These are phyloP conservation scores for Lanius collurio DNA, from an alignment of 2,113 vertebrate species.

Conservation along the genomic window DNA sequence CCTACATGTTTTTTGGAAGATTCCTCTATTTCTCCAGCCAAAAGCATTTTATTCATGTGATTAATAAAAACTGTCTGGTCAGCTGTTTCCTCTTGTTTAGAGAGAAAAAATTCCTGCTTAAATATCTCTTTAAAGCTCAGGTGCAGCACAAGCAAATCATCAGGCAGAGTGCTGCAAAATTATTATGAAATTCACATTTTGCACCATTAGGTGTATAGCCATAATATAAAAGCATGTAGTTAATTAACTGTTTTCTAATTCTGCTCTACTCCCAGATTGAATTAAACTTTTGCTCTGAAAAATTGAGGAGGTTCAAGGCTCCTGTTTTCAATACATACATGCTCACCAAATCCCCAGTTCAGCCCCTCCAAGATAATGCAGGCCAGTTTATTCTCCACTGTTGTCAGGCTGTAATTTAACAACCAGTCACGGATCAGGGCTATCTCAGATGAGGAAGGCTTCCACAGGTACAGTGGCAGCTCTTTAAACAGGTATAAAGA, in stretches of 20 bases:
- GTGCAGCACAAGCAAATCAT: not conserved
- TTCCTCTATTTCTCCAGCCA: not conserved
- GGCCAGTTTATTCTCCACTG: slow-evolving; percentile 92
- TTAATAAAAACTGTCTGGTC: not conserved
- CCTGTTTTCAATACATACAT: slow-evolving; percentile 70
- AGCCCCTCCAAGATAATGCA: slow-evolving; percentile 95
- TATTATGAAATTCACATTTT: not conserved
- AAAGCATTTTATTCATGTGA: not conserved
- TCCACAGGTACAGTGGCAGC: slow-evolving; percentile 89
- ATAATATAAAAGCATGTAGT: not conserved
- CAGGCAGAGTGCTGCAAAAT: not conserved
- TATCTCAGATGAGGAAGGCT: slow-evolving; percentile 80
- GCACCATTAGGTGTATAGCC: not conserved
- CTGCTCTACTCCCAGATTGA: not conserved
- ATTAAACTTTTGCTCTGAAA: not conserved
- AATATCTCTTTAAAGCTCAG: not conserved
- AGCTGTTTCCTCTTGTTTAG: not conserved
- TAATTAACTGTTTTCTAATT: not conserved
- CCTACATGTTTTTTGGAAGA: not conserved
- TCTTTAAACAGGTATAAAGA: slow-evolving; percentile 97
- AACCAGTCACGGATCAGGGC: slow-evolving; percentile 89
- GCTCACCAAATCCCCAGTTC: slow-evolving; percentile 86
- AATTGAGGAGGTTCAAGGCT: not conserved
- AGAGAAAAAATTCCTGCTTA: not conserved
- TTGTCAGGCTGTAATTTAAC: slow-evolving; percentile 82